Evolutionary conservation across 2,888 invertebrate genomes (phyloP), one percentile per base, ranked within the genome.

Genomic region (Oxyscelio sp.): DNA sequence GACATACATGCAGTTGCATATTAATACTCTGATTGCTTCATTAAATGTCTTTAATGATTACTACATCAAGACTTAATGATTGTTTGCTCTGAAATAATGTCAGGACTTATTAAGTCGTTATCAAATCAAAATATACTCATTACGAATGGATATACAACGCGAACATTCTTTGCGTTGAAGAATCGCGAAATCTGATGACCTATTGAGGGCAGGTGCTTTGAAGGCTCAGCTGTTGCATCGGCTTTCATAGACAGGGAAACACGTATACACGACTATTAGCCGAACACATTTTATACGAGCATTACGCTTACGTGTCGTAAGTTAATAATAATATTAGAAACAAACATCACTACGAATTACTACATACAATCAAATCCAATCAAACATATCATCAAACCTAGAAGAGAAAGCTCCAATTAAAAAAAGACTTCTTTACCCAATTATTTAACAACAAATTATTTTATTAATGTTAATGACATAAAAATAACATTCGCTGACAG

Each of bases 201-300:
- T 74, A 74, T 54, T 74, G 59, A 59, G 38, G 74, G 48, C 80
- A 74, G 74, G 81, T 81, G 70, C 43, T 75, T 81, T 68, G 40
- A 81, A 66, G 68, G 43, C 75, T 75, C 82, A 82, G 82, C 75
- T 82, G 82, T 70, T 82, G 65, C 63, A 75, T 75, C 58, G 54
- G 63, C 65, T 75, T 82, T 75, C 58, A 40, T 31, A 50, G 40
- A 70, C 56, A 56, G 34, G 34, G 22, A 65, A 65, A 63, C 52
- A 63, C 70, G 66, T 24, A 59, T 19, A 50, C 27, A 19, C 15
- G 52, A 48, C 65, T 43, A 73, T 66, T 45, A 54, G 66, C 19
- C 45, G 17, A 40, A 54, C 38, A 40, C 54, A 68, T 31, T 68
- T 40, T 15, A 27, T 40, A 8, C 17, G 38, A 65, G 38, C 19